Conservation (phyloP, 2,888 invertebrate species). For the Lacanobia wlatinum region DNA sequence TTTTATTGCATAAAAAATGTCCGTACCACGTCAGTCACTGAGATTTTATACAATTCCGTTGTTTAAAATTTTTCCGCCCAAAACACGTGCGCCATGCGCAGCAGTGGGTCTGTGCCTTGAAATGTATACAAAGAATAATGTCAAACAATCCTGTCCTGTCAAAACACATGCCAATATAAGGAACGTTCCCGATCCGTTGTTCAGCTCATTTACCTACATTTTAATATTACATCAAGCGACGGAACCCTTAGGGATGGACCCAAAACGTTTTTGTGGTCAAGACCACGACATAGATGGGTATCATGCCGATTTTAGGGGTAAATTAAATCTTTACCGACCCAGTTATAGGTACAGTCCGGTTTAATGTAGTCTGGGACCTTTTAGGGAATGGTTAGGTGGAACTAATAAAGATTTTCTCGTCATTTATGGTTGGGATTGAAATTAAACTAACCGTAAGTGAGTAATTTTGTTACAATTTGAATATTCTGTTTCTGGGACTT, state of each 20-base stretch:
- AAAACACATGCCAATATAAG: slow-evolving; percentile 38
- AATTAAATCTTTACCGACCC: slow-evolving; percentile 65
- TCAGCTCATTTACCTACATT: slow-evolving; percentile 64
- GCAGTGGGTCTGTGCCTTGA: too few relatives aligned
- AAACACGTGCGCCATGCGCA: too few relatives aligned
- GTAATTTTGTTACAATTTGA: slow-evolving; percentile 8
- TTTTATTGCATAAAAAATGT: too few relatives aligned
- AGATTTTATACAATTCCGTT: too few relatives aligned
- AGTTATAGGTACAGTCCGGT: slow-evolving; percentile 40
- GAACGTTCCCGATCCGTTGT: slow-evolving; percentile 26
- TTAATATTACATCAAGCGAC: slow-evolving; percentile 65
- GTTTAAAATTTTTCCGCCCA: too few relatives aligned
- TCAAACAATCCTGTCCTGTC: slow-evolving; percentile 28
- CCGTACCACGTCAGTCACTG: too few relatives aligned
- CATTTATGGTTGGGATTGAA: slow-evolving; percentile 40
- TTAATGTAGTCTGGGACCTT: slow-evolving; percentile 48
- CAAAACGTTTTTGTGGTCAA: slow-evolving; percentile 70
- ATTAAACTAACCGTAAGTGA: slow-evolving; percentile 36
- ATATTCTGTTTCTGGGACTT: neutral
- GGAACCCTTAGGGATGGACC: slow-evolving; percentile 60
- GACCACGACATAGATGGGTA: slow-evolving; percentile 50
- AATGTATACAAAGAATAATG: neutral
- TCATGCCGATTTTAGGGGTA: slow-evolving; percentile 61
- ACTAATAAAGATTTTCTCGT: slow-evolving; percentile 34
- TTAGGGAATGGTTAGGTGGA: slow-evolving; percentile 23